phyloP scores from a whole-genome alignment of 2,888 invertebrate species.

The Caenorhabditis sp. region DNA sequence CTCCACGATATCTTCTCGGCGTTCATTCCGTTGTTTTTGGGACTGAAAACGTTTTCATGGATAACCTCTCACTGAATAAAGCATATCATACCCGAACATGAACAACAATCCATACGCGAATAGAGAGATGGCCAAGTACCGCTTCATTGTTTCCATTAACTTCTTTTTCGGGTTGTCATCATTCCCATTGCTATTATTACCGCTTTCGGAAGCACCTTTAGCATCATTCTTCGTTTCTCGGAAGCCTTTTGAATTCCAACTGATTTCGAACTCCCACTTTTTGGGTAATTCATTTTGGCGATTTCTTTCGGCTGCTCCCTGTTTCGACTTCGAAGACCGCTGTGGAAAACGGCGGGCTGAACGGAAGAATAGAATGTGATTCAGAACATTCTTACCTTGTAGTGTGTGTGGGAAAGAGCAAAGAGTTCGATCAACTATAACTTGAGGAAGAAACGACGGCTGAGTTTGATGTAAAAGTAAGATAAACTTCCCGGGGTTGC shows the following conservation, averaged over 20 bases:
- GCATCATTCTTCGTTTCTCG: conserved; percentile 20
- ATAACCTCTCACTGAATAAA: not conserved
- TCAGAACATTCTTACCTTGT: no score
- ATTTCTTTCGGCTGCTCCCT: no score
- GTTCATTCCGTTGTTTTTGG: conserved; percentile 17
- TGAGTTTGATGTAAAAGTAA: no score
- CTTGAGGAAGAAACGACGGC: no score
- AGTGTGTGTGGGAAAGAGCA: no score
- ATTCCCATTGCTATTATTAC: conserved; percentile 10
- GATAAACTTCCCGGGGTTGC: not conserved
- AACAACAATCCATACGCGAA: conserved; percentile 69
- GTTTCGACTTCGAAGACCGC: no score
- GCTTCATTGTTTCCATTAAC: conserved; percentile 62
- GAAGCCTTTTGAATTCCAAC: conserved; percentile 36
- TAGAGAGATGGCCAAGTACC: conserved; percentile 66
- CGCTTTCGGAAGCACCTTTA: conserved; percentile 1
- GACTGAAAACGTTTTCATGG: conserved; percentile 25
- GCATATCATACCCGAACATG: conserved; percentile 52
- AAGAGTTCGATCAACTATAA: no score
- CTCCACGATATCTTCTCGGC: conserved; percentile 87
- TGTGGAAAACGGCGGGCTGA: conserved; percentile 38
- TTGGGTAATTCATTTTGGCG: no score
- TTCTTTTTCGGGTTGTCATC: conserved; percentile 55
- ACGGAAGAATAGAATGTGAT: no score
- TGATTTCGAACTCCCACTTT: conserved; percentile 34